Evolutionary conservation across 2,113 vertebrate genomes (phyloP), one percentile per base, ranked within the genome.

Genomic region (Columbina picui): DNA sequence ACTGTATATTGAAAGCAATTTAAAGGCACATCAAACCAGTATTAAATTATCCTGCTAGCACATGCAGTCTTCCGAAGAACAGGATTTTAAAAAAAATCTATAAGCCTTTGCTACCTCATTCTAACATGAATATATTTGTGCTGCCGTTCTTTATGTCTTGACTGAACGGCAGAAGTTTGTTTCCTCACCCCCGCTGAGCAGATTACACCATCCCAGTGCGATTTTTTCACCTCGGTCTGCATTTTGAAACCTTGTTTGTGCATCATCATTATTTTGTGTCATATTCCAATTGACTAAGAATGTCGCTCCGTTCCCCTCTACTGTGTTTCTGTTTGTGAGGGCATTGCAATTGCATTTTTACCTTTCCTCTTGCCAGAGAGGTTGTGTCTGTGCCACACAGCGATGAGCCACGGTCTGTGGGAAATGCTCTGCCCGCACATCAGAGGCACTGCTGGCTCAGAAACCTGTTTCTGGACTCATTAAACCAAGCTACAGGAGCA

Each of bases 1-100:
- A 73, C 91, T 89, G 17, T 89, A 57, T 85, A 76, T 84, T 94
- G 93, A 69, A 95, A 79, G 74, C 82, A 95, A 89, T 96, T 82
- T 60, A 84, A 87, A 76, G 65, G 74, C 61, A 87, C 56, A 79
- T 94, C 80, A 94, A 87, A 60, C 71, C 81, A 78, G 52, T 91
- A 75, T 94, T 89, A 84, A 94, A 94, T 95, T 96, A 89, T 75
- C 23, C 64, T 87, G 32, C 83, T 84, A 87, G 69, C 57, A 60
- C 77, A 67, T 78, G 84, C 80, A 81, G 45, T 89, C 65, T 75
- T 94, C 93, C 1, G 0, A 86, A 69, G 47, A 95, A 79, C 11
- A n/a, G 53, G 30, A 80, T 93, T 76, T 6, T 23, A 34, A 55
- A 64, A 45, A 23, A 47, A 63, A 90, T 60, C 74, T 84, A 4